phyloP scores from a whole-genome alignment of 2,113 vertebrate species.

The Atherinomorus stipes region DNA sequence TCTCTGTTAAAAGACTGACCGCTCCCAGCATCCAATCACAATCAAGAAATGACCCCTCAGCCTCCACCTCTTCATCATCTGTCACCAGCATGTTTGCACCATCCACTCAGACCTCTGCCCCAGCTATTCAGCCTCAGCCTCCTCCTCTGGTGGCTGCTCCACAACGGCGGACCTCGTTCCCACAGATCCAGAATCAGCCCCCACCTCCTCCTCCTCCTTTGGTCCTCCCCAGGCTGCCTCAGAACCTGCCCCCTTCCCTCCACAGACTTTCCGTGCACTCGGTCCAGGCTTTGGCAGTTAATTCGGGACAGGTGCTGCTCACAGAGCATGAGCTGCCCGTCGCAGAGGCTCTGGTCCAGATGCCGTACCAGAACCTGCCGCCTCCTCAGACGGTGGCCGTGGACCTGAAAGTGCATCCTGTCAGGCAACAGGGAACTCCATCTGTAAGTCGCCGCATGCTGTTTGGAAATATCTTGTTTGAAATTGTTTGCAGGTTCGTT shows the following conservation, averaged over 20 bases:
- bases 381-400: slow-evolving; percentile 94
- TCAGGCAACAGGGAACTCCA: slow-evolving; percentile 80
- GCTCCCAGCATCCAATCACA: slow-evolving; percentile 81
- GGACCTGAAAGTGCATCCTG: slow-evolving; percentile 91
- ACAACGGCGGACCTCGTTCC: slow-evolving; percentile 83
- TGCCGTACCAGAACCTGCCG: slow-evolving; percentile 91
- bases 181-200: slow-evolving; percentile 58
- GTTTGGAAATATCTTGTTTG: neutral
- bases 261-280: slow-evolving; percentile 88
- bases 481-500: slow-evolving; percentile 10
- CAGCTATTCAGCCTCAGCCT: slow-evolving; percentile 84
- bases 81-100: slow-evolving; percentile 85
- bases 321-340: slow-evolving; percentile 90
- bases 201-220: slow-evolving; percentile 64
- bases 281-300: slow-evolving; percentile 87
- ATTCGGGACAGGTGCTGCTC: slow-evolving; percentile 88
- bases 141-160: slow-evolving; percentile 82
- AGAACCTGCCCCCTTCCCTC: slow-evolving; percentile 84
- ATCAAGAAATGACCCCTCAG: slow-evolving; percentile 78
- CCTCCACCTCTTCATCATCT: slow-evolving; percentile 67
- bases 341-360: slow-evolving; percentile 89
- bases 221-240: slow-evolving; percentile 84
- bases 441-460: slow-evolving; percentile 81
- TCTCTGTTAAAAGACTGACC: slow-evolving; percentile 84
- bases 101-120: slow-evolving; percentile 81